Base-by-base conservation (phyloP, 2,113 vertebrate species). In the Hippocampus guttulatus region DNA sequence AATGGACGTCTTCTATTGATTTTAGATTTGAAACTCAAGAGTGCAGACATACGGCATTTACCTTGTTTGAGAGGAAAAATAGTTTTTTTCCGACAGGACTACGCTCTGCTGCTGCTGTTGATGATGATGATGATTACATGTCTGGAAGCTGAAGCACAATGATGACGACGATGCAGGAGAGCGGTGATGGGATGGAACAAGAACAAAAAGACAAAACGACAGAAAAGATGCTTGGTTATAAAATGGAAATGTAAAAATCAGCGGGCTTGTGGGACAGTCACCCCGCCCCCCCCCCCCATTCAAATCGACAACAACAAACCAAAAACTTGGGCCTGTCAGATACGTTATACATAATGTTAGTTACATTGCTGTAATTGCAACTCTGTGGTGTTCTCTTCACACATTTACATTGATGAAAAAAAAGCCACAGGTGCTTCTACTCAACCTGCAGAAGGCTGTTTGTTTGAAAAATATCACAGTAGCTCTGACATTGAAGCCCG, bases 41-140 rank as follows among this genome's bases (percentile, higher is more conserved):
- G 54, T 7, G 75, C 63, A 57, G 6, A 71, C 16, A 51, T 40
- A 70, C 2, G 49, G 5, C 51, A 77, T 38, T 92, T 88, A 89
- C 88, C 90, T 64, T 89, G 83, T 85, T 89, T 78, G 65, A 89
- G 85, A 77, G 45, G 74, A 86, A 87, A 87, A 75, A 63, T 54
- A 51, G 30, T 30, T 23, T 71, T 74, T 79, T 64, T 80, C 75
- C 86, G 75, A 75, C 74, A 71, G 18, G 71, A 71, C 57, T 63
- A 73, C 2, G 52, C 69, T 70, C 70, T 78, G 81, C 68, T 72
- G 74, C 27, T 55, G 68, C 81, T 76, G 85, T 63, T 61, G 74
- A 33, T 33, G 33, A 82, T 61, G 74, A 33, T 33, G 30, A 82
- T 87, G 43, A 82, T 87, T 90, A 90, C 88, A 91, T 91, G 71